Conservation (phyloP, 2,113 vertebrate species). For the Crypturellus undulatus region DNA sequence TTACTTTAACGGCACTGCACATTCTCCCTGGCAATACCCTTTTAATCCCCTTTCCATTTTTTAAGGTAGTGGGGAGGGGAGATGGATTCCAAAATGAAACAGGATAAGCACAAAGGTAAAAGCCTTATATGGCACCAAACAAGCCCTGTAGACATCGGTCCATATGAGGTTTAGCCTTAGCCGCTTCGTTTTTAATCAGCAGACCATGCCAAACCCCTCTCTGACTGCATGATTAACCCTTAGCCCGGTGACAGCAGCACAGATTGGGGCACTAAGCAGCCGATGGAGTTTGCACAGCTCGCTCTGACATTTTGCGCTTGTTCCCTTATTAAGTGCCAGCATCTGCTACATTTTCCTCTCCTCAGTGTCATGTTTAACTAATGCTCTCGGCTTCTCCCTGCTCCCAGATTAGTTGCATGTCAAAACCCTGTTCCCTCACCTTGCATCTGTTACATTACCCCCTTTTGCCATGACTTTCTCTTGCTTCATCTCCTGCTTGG, state of each 20-base stretch:
- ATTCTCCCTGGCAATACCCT: background rate
- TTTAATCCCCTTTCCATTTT: constrained; percentile 22
- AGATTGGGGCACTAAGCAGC: background rate
- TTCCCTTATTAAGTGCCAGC: background rate
- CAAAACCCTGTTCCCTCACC: background rate
- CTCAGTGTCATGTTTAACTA: background rate
- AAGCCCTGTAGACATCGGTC: background rate
- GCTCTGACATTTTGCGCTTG: background rate
- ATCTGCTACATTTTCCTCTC: background rate
- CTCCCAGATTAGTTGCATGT: background rate
- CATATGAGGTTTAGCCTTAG: background rate
- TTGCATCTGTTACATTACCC: background rate
- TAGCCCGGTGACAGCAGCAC: background rate
- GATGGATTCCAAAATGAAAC: constrained; percentile 20
- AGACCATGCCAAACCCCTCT: background rate
- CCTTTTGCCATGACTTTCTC: background rate
- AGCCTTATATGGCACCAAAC: background rate
- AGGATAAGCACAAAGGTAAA: background rate
- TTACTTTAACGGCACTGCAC: background rate
- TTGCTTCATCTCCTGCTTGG: background rate
- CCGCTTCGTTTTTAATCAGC: background rate
- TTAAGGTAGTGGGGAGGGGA: constrained; percentile 10
- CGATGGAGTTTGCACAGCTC: background rate
- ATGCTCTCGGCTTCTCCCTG: background rate
- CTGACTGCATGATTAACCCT: background rate